Evolutionary conservation across 2,113 vertebrate species (phyloP).

Genomic region (Formicarius rufipectus): DNA sequence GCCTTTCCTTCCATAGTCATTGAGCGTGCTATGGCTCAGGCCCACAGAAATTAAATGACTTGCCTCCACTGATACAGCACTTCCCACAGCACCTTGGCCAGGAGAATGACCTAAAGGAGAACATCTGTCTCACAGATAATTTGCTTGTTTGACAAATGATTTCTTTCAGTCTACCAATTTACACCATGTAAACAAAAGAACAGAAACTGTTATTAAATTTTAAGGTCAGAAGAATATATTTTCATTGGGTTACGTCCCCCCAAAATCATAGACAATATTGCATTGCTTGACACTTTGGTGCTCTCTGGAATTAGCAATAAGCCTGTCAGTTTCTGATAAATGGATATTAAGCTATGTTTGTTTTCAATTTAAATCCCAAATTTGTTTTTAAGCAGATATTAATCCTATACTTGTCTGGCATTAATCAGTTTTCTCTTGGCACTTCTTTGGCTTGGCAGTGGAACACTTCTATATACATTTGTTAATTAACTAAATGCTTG

Average conservation of each 20-base stretch:
- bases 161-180: neutral
- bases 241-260: neutral
- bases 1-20: neutral
- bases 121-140: neutral
- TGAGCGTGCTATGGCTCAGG: accelerated
- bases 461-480: neutral
- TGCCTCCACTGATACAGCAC: accelerated
- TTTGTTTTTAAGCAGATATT: neutral
- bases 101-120: neutral
- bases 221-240: neutral
- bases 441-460: neutral
- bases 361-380: neutral
- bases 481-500: neutral
- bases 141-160: neutral
- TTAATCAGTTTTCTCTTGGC: neutral
- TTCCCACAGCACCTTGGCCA: accelerated
- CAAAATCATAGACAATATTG: neutral
- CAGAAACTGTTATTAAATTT: neutral
- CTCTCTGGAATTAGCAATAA: neutral
- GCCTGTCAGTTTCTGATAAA: neutral
- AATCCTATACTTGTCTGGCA: neutral
- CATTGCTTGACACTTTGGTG: neutral
- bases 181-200: neutral
- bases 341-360: neutral
- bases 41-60: too few relatives aligned